Evolutionary conservation across 2,888 invertebrate genomes (phyloP).

Genomic region (Lithophane ornitopus): DNA sequence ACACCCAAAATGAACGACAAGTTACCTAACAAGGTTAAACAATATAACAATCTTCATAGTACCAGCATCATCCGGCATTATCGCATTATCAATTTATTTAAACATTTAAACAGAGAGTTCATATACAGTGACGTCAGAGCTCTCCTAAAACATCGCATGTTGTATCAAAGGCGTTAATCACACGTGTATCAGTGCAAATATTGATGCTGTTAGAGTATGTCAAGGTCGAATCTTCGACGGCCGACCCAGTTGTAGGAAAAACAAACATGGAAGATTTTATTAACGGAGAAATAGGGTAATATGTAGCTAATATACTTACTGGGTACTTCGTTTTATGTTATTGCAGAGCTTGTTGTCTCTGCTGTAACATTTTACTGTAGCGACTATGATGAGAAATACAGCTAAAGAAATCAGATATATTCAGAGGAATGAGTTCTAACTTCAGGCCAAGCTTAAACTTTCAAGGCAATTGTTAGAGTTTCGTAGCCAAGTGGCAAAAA

Average conservation of each 20-base stretch:
- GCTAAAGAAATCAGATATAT: background rate
- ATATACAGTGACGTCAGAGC: conserved; percentile 24
- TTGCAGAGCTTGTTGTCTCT: conserved; percentile 16
- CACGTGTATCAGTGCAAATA: conserved; percentile 48
- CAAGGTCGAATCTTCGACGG: conserved; percentile 39
- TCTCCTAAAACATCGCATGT: conserved; percentile 24
- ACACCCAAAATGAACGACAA: background rate
- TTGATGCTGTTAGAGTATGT: conserved; percentile 41
- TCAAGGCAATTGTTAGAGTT: background rate
- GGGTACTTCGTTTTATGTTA: conserved; percentile 11
- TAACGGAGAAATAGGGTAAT: conserved; percentile 27
- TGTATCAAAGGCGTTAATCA: conserved; percentile 47
- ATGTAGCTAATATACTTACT: conserved; percentile 7
- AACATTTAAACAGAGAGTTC: conserved; percentile 22
- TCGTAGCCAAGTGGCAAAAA: background rate
- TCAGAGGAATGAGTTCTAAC: background rate
- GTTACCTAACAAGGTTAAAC: conserved; percentile 21
- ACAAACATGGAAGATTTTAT: conserved; percentile 49
- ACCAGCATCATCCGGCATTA: conserved; percentile 9
- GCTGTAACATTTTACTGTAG: background rate
- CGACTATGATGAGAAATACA: background rate
- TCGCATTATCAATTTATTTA: conserved; percentile 29
- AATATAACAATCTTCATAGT: conserved; percentile 10
- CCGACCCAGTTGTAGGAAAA: conserved; percentile 51
- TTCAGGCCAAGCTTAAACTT: background rate